These are phyloP conservation scores for Ctenosaura bakeri DNA, from an alignment of 2,797 vertebrate genomes.

Conservation along the genomic window DNA sequence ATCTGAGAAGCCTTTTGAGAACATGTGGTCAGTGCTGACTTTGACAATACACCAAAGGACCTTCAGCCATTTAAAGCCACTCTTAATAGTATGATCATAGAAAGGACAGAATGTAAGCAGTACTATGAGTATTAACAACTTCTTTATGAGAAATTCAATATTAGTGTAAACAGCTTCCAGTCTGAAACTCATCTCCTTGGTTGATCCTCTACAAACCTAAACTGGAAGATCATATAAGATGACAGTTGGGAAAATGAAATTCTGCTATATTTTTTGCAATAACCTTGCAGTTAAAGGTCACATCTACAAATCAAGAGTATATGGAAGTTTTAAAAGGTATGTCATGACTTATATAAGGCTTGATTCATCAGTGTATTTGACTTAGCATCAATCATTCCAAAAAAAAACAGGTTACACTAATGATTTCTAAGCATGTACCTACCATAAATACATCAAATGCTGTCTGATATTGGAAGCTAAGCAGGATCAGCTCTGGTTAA, in stretches of 20 bases:
- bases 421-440: neutral
- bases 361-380: neutral
- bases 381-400: neutral
- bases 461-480: too few relatives aligned
- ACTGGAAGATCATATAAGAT: neutral
- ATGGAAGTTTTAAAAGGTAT: neutral
- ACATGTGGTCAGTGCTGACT: neutral
- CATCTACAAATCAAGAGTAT: neutral
- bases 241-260: neutral
- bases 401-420: neutral
- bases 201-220: neutral
- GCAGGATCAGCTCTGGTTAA: too few relatives aligned
- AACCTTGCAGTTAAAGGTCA: too few relatives aligned
- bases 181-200: neutral
- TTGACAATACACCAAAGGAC: neutral
- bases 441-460: neutral
- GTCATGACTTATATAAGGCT: neutral
- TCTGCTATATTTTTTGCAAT: neutral
- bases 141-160: slow-evolving; percentile 7
- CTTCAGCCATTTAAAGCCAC: slow-evolving; percentile 10
- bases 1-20: neutral
- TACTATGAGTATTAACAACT: neutral
- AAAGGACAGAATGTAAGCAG: neutral
- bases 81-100: neutral
- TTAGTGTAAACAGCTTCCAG: neutral